Conservation (phyloP, 1,140 invertebrate genomes). For the Pemphigus obesinymphae region DNA sequence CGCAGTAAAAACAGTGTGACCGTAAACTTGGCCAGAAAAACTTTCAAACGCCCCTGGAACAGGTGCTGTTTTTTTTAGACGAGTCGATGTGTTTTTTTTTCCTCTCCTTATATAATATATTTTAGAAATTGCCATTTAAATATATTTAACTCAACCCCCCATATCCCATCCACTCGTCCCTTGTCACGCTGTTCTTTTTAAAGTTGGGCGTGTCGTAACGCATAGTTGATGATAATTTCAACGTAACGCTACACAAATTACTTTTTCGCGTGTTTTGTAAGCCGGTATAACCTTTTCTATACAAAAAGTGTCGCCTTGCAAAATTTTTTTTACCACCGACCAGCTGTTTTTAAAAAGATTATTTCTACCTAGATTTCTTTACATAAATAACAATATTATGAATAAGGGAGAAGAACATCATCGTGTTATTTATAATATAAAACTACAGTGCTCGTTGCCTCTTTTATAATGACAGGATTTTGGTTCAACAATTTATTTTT, state of each 20-base stretch:
- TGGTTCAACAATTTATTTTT: slow-evolving; percentile 22
- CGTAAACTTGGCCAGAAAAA: slow-evolving; percentile 1
- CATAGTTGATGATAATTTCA: slow-evolving; percentile 31
- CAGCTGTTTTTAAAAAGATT: slow-evolving; percentile 7
- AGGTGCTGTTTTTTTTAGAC: neutral
- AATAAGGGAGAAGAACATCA: neutral
- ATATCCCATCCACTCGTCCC: neutral
- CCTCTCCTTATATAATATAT: neutral
- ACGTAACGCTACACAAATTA: slow-evolving; percentile 25
- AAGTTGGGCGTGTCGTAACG: neutral
- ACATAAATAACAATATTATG: neutral
- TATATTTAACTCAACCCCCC: neutral
- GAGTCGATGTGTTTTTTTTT: neutral
- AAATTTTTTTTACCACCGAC: neutral
- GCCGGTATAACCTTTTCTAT: neutral
- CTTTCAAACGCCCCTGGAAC: neutral
- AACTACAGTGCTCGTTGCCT: neutral
- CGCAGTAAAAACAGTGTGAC: neutral
- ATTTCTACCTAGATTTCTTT: neutral
- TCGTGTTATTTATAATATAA: neutral
- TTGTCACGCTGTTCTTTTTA: neutral
- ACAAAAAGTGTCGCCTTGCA: slow-evolving; percentile 1
- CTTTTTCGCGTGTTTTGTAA: slow-evolving; percentile 29
- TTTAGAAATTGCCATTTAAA: slow-evolving; percentile 20
- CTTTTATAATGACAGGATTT: slow-evolving; percentile 13